Evolutionary conservation across 92 coral and sea anemone species (phyloP), one percentile per base, ranked within the genome.

Genomic region (Meandrina meandrites): DNA sequence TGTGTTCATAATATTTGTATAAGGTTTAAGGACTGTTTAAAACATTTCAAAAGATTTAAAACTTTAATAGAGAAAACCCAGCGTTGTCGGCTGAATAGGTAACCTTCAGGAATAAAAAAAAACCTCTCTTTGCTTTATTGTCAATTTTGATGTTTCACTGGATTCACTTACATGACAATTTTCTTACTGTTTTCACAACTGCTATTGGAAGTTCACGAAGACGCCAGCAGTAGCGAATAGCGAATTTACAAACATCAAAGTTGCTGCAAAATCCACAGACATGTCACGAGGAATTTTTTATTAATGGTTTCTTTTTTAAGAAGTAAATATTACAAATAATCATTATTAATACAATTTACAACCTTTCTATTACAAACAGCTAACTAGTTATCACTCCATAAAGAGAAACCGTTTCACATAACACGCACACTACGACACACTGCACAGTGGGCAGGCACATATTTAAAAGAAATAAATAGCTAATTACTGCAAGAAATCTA

Each of bases 141-240:
- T 40, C 19, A 37, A 73, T 18, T 73, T 24, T 14, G 27, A 1
- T 37, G 0, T 6, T 19, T 40, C 27, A 34, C 27, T 40, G 36
- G 35, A 8, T 19, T 36, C 24, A 8, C 1, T 40, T 17, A 8
- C 78, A 73, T 35, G 51, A 73, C 48, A 73, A 28, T 81, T 67
- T 28, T 15, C 62, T 47, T 17, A 67, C 17, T 47, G 45, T 71
- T 34, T 72, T 83, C 30, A 21, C 1, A 71, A 83, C 79, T 54
- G 50, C 71, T n/a, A n/a, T 22, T 21, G 79, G 53, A 13, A 72
- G 79, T 35, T 83, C 70, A 2, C 86, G 70, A 51, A 83, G 79
- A 5, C 86, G 79, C 86, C 86, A 83, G 64, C 79, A 70, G 24
- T 71, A 83, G 48, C 72, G 72, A 1, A 83, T 34, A 30, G 86